phyloP scores from a whole-genome alignment of 1,140 invertebrate species.

The Orussus abietinus region DNA sequence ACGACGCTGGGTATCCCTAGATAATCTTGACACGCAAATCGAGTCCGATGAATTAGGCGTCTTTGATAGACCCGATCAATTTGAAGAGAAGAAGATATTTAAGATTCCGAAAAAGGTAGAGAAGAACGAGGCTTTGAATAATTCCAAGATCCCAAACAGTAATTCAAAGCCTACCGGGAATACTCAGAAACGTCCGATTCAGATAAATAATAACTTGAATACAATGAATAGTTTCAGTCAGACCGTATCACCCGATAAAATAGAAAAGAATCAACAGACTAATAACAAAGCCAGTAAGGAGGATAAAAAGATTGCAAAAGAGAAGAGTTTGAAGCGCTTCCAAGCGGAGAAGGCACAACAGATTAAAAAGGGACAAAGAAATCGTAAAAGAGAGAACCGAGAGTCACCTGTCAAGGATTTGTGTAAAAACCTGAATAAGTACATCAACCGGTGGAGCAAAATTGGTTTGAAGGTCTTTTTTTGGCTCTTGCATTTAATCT shows the following conservation, averaged over 20 bases:
- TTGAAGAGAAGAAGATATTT: constrained; percentile 40
- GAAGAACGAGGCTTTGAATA: constrained; percentile 37
- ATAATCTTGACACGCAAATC: constrained; percentile 38
- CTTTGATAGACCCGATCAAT: constrained; percentile 42
- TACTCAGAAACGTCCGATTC: constrained; percentile 41
- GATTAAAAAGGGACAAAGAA: constrained; percentile 43
- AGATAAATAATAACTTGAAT: constrained; percentile 51
- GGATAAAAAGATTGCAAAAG: constrained; percentile 48
- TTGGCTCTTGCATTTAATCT: constrained; percentile 75
- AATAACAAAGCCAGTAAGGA: constrained; percentile 47
- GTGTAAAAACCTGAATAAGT: constrained; percentile 54
- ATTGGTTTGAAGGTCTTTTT: constrained; percentile 63
- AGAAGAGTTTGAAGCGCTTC: constrained; percentile 45
- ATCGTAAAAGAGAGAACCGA: constrained; percentile 40
- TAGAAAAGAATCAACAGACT: constrained; percentile 54
- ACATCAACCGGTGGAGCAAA: constrained; percentile 65
- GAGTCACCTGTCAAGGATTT: constrained; percentile 47
- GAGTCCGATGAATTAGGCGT: constrained; percentile 35
- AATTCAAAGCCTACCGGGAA: constrained; percentile 28
- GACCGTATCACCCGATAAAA: constrained; percentile 34
- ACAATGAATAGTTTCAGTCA: constrained; percentile 42
- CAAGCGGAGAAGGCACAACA: constrained; percentile 49
- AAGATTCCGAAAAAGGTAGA: constrained; percentile 31
- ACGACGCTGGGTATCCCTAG: constrained; percentile 47
- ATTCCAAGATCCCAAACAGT: constrained; percentile 38